Percentiles rank a stretch among this genome's conserved stretches.
Conservation (phyloP, 2,797 vertebrate species). For the Loris lydekkerianus region DNA sequence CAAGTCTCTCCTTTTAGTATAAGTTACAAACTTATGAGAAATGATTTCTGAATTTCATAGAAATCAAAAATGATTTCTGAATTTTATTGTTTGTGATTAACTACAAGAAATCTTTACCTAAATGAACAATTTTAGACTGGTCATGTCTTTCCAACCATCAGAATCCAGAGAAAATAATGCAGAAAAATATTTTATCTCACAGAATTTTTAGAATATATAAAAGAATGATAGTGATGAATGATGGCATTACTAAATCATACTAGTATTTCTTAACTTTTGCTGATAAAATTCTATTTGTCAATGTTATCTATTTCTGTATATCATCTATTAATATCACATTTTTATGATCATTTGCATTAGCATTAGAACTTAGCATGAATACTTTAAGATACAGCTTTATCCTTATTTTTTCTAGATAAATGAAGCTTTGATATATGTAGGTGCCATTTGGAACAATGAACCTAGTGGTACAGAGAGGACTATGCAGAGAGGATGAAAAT, state of each 20-base stretch:
- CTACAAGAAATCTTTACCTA: not conserved
- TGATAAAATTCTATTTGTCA: not conserved
- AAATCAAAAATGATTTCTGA: too few species aligned
- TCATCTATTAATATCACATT: not conserved
- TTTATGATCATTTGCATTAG: not conserved
- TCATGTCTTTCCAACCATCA: not conserved
- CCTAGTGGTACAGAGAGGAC: not conserved
- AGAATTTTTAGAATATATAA: not conserved
- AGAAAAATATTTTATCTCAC: not conserved
- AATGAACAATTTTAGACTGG: not conserved
- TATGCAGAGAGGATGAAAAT: not conserved
- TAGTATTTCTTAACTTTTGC: not conserved
- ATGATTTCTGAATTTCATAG: conserved; percentile 40
- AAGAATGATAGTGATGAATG: not conserved
- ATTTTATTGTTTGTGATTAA: not conserved
- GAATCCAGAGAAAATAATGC: not conserved
- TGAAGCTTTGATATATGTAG: not conserved
- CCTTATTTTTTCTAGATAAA: not conserved
- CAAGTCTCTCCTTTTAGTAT: not conserved
- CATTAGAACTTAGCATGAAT: not conserved
- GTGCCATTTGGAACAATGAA: not conserved
- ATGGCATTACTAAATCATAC: not conserved
- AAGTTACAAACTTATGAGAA: not conserved
- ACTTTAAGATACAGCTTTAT: not conserved
- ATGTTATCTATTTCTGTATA: not conserved